phyloP scores from a whole-genome alignment of 2,888 invertebrate genomes.

The Scelioninae gen. 1 region DNA sequence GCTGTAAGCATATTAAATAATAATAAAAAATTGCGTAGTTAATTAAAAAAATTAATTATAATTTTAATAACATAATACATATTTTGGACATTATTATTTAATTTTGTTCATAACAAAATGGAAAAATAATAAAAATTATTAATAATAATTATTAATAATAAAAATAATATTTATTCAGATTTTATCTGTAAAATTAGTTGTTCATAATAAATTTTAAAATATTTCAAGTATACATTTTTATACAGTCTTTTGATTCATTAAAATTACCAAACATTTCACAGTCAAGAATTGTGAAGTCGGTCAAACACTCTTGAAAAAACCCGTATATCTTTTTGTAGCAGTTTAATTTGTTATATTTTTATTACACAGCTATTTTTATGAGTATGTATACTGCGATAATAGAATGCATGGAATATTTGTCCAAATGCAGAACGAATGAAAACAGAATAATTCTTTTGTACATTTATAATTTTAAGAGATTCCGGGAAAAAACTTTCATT shows the following conservation, averaged over 20 bases:
- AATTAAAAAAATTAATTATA: too few species aligned
- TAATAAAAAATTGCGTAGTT: too few species aligned
- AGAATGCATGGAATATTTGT: slow-evolving; percentile 42
- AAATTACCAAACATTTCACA: slow-evolving; percentile 16
- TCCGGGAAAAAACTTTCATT: slow-evolving; percentile 50
- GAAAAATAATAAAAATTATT: not conserved
- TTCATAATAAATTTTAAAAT: too few species aligned
- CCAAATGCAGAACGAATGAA: slow-evolving; percentile 34
- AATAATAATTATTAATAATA: not conserved
- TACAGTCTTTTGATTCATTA: slow-evolving; percentile 20
- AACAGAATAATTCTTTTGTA: slow-evolving; percentile 52
- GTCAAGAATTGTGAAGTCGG: slow-evolving; percentile 8
- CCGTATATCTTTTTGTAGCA: slow-evolving; percentile 20
- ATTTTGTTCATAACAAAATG: too few species aligned
- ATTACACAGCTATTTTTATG: slow-evolving; percentile 24
- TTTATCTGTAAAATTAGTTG: too few species aligned
- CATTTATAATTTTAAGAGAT: slow-evolving; percentile 52
- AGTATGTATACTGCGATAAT: slow-evolving; percentile 39
- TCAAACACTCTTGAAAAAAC: slow-evolving; percentile 25
- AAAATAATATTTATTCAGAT: not conserved
- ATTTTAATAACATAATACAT: too few species aligned
- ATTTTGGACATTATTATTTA: too few species aligned
- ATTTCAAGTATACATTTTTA: slow-evolving; percentile 10
- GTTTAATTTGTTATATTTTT: slow-evolving; percentile 48
- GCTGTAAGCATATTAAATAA: too few species aligned